phyloP scores from a whole-genome alignment of 2,888 invertebrate genomes.

The Arge pagana region DNA sequence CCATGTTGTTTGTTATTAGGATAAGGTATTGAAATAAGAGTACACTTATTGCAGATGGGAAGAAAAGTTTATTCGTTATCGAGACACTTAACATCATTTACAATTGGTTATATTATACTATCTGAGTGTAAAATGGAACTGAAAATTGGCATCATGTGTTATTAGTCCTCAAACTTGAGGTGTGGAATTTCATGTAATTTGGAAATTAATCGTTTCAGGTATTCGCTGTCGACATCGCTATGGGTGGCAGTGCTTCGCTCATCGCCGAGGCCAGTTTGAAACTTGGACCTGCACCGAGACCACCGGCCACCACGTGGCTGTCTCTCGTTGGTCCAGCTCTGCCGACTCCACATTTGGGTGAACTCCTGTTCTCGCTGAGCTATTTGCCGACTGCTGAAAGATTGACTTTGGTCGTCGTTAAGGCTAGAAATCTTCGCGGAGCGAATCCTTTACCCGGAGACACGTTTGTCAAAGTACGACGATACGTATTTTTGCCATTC shows the following conservation, averaged over 20 bases:
- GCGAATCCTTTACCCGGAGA: constrained; percentile 65
- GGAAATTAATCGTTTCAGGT: constrained; percentile 45
- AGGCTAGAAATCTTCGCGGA: constrained; percentile 75
- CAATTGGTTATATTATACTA: no score
- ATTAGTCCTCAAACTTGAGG: no score
- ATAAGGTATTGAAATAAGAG: no score
- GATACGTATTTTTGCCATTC: background rate
- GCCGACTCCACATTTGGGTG: constrained; percentile 68
- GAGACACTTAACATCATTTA: no score
- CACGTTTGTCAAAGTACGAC: constrained; percentile 75
- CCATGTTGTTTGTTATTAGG: no score
- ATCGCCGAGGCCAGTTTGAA: constrained; percentile 50
- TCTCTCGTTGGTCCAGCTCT: constrained; percentile 70
- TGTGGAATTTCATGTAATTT: no score
- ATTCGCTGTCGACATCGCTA: constrained; percentile 44
- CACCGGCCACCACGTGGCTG: constrained; percentile 79
- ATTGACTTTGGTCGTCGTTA: constrained; percentile 76
- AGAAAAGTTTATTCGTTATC: no score
- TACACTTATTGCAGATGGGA: no score
- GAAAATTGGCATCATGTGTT: no score
- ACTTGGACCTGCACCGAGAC: constrained; percentile 57
- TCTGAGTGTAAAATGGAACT: no score
- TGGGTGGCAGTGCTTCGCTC: constrained; percentile 42
- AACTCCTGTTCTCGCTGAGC: constrained; percentile 80
- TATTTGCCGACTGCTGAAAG: constrained; percentile 83